Conservation (phyloP, 2,888 invertebrate species). For the Zelleria hepariella region DNA sequence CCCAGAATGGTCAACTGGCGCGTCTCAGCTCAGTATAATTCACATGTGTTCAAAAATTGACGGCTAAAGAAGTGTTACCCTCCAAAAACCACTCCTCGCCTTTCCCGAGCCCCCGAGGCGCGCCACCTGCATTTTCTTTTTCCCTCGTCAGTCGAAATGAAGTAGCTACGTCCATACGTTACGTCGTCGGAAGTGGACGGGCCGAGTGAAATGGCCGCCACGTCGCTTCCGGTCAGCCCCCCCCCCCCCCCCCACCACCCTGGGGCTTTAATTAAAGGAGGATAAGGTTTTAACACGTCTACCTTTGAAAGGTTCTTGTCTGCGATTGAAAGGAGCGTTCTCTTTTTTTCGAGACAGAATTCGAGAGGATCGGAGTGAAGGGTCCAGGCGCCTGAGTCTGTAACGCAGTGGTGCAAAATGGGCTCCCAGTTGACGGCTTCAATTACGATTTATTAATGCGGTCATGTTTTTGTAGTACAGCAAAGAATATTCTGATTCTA, state of each 20-base stretch:
- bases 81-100: constrained; percentile 23
- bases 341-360: constrained; percentile 15
- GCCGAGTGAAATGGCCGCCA: constrained; percentile 45
- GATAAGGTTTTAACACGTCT: constrained; percentile 63
- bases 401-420: no score
- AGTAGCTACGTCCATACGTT: constrained; percentile 58
- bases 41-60: no score
- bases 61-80: no score
- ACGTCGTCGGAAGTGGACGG: constrained; percentile 52
- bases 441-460: no score
- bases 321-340: constrained; percentile 30
- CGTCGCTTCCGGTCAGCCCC: constrained; percentile 27
- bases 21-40: no score
- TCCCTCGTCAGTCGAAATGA: constrained; percentile 56
- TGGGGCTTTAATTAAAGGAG: constrained; percentile 64
- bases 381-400: background rate
- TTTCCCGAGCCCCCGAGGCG: constrained; percentile 31
- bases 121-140: constrained; percentile 50
- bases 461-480: no score
- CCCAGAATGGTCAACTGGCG: no score
- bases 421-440: no score
- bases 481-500: no score
- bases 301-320: constrained; percentile 37
- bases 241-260: constrained; percentile 17
- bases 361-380: constrained; percentile 2